These are phyloP conservation scores for Norana najaformis DNA, from an alignment of 2,888 invertebrate species.

Conservation along the genomic window DNA sequence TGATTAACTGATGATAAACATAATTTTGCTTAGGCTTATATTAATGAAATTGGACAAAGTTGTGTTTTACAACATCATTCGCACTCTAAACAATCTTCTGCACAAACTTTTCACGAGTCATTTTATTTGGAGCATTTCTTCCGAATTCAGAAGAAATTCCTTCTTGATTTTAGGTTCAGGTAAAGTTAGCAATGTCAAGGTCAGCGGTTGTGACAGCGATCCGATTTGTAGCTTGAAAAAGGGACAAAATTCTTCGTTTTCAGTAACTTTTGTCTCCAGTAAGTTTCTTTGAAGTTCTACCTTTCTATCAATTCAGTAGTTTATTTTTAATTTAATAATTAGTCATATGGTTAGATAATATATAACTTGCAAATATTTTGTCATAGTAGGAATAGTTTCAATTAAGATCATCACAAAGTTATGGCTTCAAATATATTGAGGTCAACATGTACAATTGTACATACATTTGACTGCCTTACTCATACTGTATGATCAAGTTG, in stretches of 20 bases:
- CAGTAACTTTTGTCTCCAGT: conserved; percentile 27
- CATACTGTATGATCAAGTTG: background rate
- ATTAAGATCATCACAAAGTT: background rate
- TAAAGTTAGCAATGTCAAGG: conserved; percentile 25
- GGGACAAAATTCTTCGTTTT: conserved; percentile 26
- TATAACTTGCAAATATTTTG: background rate
- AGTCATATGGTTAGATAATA: background rate
- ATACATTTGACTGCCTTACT: background rate
- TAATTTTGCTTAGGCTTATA: background rate
- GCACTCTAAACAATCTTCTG: background rate
- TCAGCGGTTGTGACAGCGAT: conserved; percentile 25
- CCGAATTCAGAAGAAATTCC: background rate
- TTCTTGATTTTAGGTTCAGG: conserved; percentile 16
- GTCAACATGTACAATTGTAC: too few species aligned
- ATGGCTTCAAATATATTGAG: background rate
- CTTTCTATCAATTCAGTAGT: background rate
- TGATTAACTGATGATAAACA: too few species aligned
- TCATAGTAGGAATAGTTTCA: too few species aligned
- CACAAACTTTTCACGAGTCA: background rate
- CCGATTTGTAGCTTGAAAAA: conserved; percentile 29
- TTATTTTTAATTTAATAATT: background rate
- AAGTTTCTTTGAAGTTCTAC: conserved; percentile 19
- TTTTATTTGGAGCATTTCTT: background rate
- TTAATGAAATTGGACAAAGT: background rate
- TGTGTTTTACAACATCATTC: background rate